These are phyloP conservation scores for Zaprionus tsacasi DNA, from an alignment of 1,140 invertebrate genomes.

Conservation along the genomic window DNA sequence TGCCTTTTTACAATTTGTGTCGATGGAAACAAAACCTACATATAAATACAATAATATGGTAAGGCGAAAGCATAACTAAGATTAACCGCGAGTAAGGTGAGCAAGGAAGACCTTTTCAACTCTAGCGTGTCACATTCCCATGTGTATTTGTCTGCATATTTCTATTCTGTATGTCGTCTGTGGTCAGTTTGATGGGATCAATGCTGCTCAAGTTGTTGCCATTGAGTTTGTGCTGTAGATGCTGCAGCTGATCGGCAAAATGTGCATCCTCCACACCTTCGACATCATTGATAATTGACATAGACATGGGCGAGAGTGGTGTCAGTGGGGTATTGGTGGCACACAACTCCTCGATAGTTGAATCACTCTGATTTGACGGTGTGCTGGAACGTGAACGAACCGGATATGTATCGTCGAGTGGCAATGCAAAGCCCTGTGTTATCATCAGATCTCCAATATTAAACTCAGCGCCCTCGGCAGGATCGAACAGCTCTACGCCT, in stretches of 20 bases:
- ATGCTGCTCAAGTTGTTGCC: constrained; percentile 40
- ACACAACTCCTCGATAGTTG: constrained; percentile 68
- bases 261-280: constrained; percentile 64
- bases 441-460: constrained; percentile 78
- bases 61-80: constrained; percentile 31
- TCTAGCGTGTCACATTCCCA: constrained; percentile 22
- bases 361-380: constrained; percentile 66
- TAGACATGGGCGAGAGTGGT: constrained; percentile 62
- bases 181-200: constrained; percentile 51
- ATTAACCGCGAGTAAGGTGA: constrained; percentile 41
- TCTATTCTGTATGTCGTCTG: constrained; percentile 57
- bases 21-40: constrained; percentile 12
- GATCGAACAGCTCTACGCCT: constrained; percentile 87
- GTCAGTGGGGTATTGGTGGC: constrained; percentile 57
- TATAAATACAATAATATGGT: constrained; percentile 38
- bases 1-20: constrained; percentile 36
- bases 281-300: constrained; percentile 56
- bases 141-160: constrained; percentile 40
- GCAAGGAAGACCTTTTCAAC: background rate
- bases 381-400: constrained; percentile 68
- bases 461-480: constrained; percentile 68
- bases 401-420: constrained; percentile 64
- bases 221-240: constrained; percentile 71
- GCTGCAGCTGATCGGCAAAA: constrained; percentile 65
- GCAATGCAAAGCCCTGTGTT: constrained; percentile 71